Conservation (phyloP, 2,113 vertebrate genomes). For the Peromyscus maniculatus region DNA sequence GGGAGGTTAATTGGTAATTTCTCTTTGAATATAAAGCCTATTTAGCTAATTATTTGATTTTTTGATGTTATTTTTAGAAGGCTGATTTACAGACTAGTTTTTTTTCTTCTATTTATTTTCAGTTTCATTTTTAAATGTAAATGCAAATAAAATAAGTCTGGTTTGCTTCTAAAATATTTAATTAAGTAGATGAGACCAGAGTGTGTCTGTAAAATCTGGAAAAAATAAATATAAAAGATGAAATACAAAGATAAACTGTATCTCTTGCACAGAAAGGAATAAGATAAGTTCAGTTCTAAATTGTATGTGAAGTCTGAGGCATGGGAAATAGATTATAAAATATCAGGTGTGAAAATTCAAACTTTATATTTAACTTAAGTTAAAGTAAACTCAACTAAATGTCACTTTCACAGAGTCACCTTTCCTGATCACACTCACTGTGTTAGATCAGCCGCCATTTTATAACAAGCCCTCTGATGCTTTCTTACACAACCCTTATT, state of each 20-base stretch:
- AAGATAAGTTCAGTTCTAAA: constrained; percentile 34
- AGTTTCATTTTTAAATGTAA: constrained; percentile 66
- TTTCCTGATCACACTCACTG: background rate
- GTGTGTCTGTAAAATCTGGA: constrained; percentile 26
- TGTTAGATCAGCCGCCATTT: background rate
- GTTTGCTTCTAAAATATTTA: constrained; percentile 67
- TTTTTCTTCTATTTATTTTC: constrained; percentile 41
- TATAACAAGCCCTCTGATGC: background rate
- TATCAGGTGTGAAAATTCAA: constrained; percentile 49
- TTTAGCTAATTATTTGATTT: constrained; percentile 77
- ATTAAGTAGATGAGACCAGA: constrained; percentile 43
- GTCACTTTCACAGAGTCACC: background rate
- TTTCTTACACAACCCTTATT: background rate
- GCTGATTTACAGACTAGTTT: background rate
- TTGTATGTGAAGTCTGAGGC: constrained; percentile 23
- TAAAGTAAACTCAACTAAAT: constrained; percentile 52
- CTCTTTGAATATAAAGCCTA: constrained; percentile 77
- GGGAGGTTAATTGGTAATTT: constrained; percentile 83
- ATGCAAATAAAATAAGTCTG: constrained; percentile 56
- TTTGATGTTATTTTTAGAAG: constrained; percentile 81
- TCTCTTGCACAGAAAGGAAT: background rate
- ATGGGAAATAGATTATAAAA: constrained; percentile 26
- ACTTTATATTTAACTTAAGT: background rate
- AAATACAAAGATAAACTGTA: background rate
- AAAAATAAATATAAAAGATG: background rate